Evolutionary conservation across 2,888 invertebrate genomes (phyloP), one percentile per base, ranked within the genome.

Genomic region (Drosophila borborema): DNA sequence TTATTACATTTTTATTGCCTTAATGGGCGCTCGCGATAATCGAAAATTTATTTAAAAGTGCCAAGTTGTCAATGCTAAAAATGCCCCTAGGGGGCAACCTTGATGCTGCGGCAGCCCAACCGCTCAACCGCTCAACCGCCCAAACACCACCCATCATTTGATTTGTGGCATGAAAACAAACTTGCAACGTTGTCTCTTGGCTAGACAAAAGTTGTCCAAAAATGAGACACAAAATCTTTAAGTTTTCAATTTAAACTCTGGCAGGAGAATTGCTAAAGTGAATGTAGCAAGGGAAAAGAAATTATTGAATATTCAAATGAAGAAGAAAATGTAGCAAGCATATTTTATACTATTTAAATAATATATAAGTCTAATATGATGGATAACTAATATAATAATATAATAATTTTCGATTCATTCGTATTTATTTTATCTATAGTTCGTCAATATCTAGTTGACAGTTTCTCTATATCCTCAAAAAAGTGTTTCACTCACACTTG

Each of bases 1-100:
- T 90, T 90, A 90, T 90, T 90, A 81, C 81, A 76, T 83, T 90
- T 90, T 90, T 90, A 90, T 90, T 90, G 86, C 91, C 81, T 85
- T 86, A 90, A 90, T 88, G 89, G 89, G 81, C 41, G 67, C 79
- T 59, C 77, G 81, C 86, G 91, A 90, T 90, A 90, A 90, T 90
- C 89, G 89, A 88, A 90, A 90, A 86, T 90, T 88, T 90, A 90
- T 90, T 90, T 90, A 89, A 82, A 82, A 81, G 81, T 81, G 77
- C 71, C 71, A 80, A 80, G 81, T 80, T 81, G 81, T 81, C 81
- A 81, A 77, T 70, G 72, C 64, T 68, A 70, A 49, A 48, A 73
- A 73, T 62, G 73, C 74, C 71, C 41, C 64, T 38, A 41, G 66
- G 80, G 63, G 80, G 60, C 63, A 38, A 49, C 73, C 62, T 62